Base-by-base conservation (phyloP, 2,888 invertebrate species). In the Polydrusus tereticollis region DNA sequence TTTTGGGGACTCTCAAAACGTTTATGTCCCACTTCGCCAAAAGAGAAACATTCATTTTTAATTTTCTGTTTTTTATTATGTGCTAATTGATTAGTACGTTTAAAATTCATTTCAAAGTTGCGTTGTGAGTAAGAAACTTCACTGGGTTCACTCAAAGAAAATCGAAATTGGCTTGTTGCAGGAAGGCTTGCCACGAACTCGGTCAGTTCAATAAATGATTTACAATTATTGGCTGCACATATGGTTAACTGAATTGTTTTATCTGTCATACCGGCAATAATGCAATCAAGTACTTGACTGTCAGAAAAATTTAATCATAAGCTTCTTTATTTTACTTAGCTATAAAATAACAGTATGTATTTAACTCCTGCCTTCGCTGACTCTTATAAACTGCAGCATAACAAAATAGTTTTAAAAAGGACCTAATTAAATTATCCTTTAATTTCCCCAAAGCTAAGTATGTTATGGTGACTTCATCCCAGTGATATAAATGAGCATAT, bases 261-360 rank as follows among this genome's bases (percentile, higher is more conserved):
- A 26, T 26, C 21, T 2, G 50, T 3, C 1, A 50, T 50, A 18
- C 50, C 50, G 5, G 50, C 50, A 2, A 50, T 21, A 21, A 50
- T 50, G 50, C 50, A 50, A 21, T 50, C 50, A 20, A 50, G 6
- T 6, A 50, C 16, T 50, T 50, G 21, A 21, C 23, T 20, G 6
- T 50, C 50, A n/a, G 50, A 7, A 50, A 50, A 50, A 50, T 50
- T 50, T 21, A 50, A 50, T 23, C 16, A n/a, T 50, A 21, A 50
- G 50, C 23, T 21, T 50, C 2, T 50, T 50, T 21, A 21, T 12
- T 50, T 50, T 50, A 21, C 50, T 50, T 5, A 50, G 10, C 16
- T 50, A 10, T 7, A 50, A 50, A 47, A 26, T n/a, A 26, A 26
- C 26, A 26, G 26, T 26, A 26, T 26, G 26, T 26, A 26, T 26